Evolutionary conservation across 1,140 invertebrate genomes (phyloP).

Genomic region (Drosophila prosaltans): DNA sequence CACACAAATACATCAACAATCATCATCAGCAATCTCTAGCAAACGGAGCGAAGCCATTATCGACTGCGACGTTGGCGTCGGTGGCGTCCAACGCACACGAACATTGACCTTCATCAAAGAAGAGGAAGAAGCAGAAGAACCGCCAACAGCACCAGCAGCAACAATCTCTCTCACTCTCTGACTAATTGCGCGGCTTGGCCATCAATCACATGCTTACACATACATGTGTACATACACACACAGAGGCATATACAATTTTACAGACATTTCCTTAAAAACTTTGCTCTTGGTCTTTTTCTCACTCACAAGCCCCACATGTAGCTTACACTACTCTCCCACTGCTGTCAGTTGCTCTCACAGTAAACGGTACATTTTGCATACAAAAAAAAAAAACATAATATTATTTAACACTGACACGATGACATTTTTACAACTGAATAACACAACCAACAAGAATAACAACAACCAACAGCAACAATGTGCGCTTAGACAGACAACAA

Average conservation of each 20-base stretch:
- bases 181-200: conserved; percentile 31
- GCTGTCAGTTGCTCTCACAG: conserved; percentile 23
- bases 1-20: conserved; percentile 51
- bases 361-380: conserved; percentile 55
- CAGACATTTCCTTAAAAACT: conserved; percentile 38
- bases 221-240: conserved; percentile 18
- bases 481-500: conserved; percentile 29
- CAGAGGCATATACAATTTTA: conserved; percentile 4
- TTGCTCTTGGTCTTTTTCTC: background rate
- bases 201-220: conserved; percentile 42
- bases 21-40: conserved; percentile 43
- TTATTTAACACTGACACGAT: conserved; percentile 59
- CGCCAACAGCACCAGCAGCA: conserved; percentile 31
- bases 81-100: conserved; percentile 60
- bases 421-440: conserved; percentile 46
- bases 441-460: conserved; percentile 20
- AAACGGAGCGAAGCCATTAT: conserved; percentile 35
- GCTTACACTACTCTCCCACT: conserved; percentile 1
- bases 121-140: conserved; percentile 51
- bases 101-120: conserved; percentile 78
- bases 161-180: conserved; percentile 34
- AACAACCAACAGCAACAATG: conserved; percentile 28
- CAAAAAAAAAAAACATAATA: conserved; percentile 42
- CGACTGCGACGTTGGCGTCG: conserved; percentile 42
- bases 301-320: conserved; percentile 1